Evolutionary conservation across 2,113 vertebrate species (phyloP).

Genomic region (Garra rufa): DNA sequence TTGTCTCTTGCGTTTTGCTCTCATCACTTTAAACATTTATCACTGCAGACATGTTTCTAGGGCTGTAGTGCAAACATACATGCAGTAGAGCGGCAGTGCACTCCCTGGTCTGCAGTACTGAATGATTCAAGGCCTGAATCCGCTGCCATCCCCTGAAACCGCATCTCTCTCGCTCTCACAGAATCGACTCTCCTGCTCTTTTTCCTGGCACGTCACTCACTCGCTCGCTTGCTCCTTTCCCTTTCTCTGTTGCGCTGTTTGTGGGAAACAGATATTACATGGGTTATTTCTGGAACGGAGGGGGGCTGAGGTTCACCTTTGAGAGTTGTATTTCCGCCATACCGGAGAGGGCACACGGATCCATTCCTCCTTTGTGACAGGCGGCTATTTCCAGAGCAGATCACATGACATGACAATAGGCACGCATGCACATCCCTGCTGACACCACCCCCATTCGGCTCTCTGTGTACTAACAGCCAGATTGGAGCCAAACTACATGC

Average conservation of each 20-base stretch:
- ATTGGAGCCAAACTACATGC: constrained; percentile 39
- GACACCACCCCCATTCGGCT: neutral
- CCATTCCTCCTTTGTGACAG: constrained; percentile 50
- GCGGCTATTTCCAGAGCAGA: constrained; percentile 56
- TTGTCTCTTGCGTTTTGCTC: neutral
- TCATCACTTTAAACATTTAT: neutral
- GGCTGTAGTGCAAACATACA: constrained; percentile 9
- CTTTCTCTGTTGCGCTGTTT: constrained; percentile 20
- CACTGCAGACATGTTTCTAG: neutral
- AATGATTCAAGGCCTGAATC: constrained; percentile 60
- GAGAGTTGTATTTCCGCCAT: constrained; percentile 52
- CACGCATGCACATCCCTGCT: constrained; percentile 2
- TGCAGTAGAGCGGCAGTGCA: neutral
- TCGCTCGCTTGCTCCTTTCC: neutral
- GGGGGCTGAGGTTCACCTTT: constrained; percentile 47
- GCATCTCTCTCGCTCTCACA: constrained; percentile 17
- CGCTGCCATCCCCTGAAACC: constrained; percentile 47
- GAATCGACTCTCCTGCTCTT: constrained; percentile 29
- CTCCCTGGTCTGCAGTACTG: constrained; percentile 45
- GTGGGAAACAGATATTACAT: constrained; percentile 22
- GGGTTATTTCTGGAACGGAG: constrained; percentile 39
- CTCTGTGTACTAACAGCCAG: constrained; percentile 43
- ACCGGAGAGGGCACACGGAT: constrained; percentile 45
- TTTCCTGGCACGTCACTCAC: neutral
- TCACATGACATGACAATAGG: constrained; percentile 59